These are phyloP conservation scores for Podarcis cretensis DNA, from an alignment of 2,113 vertebrate species.

Conservation along the genomic window DNA sequence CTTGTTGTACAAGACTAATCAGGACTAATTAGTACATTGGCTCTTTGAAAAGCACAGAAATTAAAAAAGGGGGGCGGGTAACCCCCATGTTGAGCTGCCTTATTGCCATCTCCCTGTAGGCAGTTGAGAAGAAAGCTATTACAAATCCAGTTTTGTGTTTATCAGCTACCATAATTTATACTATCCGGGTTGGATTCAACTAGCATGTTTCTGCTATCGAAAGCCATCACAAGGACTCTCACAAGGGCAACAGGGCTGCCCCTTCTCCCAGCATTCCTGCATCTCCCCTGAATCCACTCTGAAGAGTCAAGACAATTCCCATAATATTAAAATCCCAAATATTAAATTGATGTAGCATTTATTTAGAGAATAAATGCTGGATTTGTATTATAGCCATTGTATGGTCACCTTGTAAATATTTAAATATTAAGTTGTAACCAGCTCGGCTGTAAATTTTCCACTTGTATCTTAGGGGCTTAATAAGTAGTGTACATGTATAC, in stretches of 20 bases:
- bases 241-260: too few relatives aligned
- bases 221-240: too few relatives aligned
- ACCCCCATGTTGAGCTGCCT: background rate
- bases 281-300: too few relatives aligned
- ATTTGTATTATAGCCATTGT: too few relatives aligned
- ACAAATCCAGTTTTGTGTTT: background rate
- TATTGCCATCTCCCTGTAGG: background rate
- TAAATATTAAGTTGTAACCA: background rate
- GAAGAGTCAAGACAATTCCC: too few relatives aligned
- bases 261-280: too few relatives aligned
- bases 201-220: too few relatives aligned
- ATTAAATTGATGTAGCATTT: background rate
- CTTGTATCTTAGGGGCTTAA: background rate
- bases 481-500: background rate
- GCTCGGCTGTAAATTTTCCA: background rate
- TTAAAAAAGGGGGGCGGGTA: background rate
- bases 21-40: slow-evolving; percentile 35
- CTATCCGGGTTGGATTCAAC: too few relatives aligned
- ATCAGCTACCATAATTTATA: background rate
- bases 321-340: background rate
- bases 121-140: background rate
- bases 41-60: slow-evolving; percentile 13
- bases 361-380: too few relatives aligned
- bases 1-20: slow-evolving; percentile 51
- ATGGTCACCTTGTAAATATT: background rate